Evolutionary conservation across 2,797 vertebrate genomes (phyloP).

Genomic region (Heteromormyrus szaboi): DNA sequence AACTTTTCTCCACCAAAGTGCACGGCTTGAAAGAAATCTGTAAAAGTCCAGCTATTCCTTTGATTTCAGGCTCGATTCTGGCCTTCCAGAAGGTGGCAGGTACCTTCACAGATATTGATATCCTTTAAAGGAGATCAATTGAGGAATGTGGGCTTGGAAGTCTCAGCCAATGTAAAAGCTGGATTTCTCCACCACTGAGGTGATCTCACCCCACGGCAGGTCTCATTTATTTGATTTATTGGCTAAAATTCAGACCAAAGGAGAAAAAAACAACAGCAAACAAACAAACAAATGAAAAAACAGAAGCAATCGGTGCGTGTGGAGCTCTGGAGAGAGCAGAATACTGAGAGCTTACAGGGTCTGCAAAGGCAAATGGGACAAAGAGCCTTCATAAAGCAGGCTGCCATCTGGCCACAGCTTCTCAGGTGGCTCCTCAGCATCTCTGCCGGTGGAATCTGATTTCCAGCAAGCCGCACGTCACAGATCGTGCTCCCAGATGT

Average conservation of each 20-base stretch:
- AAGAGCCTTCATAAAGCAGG: not conserved
- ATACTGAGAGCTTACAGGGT: not conserved
- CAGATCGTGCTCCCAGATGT: not conserved
- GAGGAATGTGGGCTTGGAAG: not conserved
- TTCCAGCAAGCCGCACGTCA: not conserved
- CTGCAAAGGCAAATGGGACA: not conserved
- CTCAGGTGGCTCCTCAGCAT: not conserved
- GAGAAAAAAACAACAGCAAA: not conserved
- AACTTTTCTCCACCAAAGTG: not conserved
- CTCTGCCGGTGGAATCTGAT: not conserved
- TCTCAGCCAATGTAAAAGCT: not conserved
- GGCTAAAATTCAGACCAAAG: conserved; percentile 3
- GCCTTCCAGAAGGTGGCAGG: not conserved
- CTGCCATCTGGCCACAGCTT: not conserved
- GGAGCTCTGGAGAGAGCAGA: not conserved
- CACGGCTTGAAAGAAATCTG: not conserved
- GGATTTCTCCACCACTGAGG: conserved; percentile 6
- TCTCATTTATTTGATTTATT: conserved; percentile 23
- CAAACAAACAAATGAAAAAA: not conserved
- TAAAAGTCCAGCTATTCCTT: not conserved
- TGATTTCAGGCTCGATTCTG: not conserved
- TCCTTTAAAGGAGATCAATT: not conserved
- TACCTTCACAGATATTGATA: not conserved
- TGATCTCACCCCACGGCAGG: conserved; percentile 5
- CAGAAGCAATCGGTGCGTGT: not conserved